A percentile compares a stretch with the other conserved stretches of the same genome.
These are phyloP conservation scores for Cliona cf. orientalis DNA, from an alignment of 37 sponge, comb jelly and placozoan genomes.

Conservation along the genomic window DNA sequence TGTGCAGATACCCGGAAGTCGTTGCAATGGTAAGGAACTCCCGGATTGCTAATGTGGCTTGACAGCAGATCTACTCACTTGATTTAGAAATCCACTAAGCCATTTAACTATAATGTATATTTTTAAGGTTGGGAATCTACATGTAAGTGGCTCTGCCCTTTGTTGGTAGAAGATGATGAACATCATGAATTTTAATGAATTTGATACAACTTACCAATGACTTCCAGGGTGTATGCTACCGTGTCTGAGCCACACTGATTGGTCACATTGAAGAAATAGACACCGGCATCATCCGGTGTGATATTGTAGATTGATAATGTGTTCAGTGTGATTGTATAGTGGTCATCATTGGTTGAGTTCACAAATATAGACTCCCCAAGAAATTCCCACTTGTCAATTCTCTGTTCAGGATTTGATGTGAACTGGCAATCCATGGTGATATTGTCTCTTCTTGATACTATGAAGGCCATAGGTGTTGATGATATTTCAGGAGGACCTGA, in stretches of 20 bases:
- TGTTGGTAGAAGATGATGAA: not conserved
- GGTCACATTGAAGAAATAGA: slow-evolving; percentile 68
- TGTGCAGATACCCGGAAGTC: too few species aligned
- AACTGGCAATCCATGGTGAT: slow-evolving; percentile 32
- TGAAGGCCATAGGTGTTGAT: not conserved
- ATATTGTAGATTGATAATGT: slow-evolving; percentile 9
- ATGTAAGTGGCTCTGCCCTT: too few species aligned
- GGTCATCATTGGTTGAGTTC: not conserved
- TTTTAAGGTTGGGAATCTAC: too few species aligned
- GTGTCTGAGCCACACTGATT: slow-evolving; percentile 49
- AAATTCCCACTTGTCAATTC: slow-evolving; percentile 22
- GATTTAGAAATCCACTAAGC: too few species aligned
- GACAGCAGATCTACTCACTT: too few species aligned
- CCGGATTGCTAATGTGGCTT: too few species aligned
- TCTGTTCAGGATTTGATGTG: slow-evolving; percentile 35
- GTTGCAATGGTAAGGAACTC: too few species aligned
- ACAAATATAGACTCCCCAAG: not conserved
- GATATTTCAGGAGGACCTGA: slow-evolving; percentile 40
- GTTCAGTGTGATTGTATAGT: slow-evolving; percentile 8
- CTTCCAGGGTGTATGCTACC: not conserved
- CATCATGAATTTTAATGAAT: slow-evolving; percentile 4
- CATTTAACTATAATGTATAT: too few species aligned
- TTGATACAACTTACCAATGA: slow-evolving; percentile 36
- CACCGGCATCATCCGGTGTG: slow-evolving; percentile 21
- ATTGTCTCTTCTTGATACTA: not conserved